Conservation (phyloP, 2,113 vertebrate species). For the Rhadina sibilatrix region DNA sequence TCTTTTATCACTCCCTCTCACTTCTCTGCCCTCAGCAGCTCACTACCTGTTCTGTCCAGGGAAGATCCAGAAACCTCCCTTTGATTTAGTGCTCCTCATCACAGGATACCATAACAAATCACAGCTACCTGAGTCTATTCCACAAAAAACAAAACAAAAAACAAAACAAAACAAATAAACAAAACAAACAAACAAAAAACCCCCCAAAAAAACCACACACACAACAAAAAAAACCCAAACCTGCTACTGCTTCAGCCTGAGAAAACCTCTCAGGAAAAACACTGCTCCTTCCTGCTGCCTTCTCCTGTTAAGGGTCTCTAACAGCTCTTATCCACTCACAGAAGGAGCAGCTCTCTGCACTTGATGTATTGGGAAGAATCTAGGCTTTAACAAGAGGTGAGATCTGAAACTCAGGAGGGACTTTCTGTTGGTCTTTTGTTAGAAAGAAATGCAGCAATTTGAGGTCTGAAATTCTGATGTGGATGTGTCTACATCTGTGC, state of each 20-base stretch:
- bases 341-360: background rate
- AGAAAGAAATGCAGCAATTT: background rate
- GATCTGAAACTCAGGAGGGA: background rate
- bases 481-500: background rate
- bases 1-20: background rate
- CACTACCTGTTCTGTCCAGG: background rate
- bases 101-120: background rate
- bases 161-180: background rate
- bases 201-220: background rate
- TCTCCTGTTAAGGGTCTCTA: background rate
- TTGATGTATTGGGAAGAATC: background rate
- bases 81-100: background rate
- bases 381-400: background rate
- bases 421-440: background rate
- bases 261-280: background rate
- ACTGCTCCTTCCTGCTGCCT: background rate
- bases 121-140: background rate
- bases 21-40: background rate
- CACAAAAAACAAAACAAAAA: background rate
- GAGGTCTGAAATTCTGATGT: background rate
- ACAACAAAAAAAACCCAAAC: background rate
- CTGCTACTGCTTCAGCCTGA: background rate
- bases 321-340: background rate
- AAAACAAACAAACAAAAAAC: too few species aligned
- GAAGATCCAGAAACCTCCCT: background rate